Evolutionary conservation across 2,113 vertebrate genomes (phyloP).

Genomic region (Irena cyanogastra): DNA sequence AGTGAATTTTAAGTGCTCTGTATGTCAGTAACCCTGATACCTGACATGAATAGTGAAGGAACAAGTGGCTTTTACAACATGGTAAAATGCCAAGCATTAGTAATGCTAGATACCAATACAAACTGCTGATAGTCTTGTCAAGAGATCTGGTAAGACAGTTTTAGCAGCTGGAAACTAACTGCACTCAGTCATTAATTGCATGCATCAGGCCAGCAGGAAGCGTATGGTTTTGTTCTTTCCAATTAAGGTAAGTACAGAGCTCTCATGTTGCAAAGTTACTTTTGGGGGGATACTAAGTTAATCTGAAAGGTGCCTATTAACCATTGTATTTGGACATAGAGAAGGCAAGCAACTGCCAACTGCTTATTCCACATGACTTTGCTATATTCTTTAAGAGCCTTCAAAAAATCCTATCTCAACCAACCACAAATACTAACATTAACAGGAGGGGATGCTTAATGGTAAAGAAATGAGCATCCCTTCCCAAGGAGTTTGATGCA

Average conservation of each 20-base stretch:
- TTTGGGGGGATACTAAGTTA: not conserved
- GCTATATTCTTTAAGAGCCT: not conserved
- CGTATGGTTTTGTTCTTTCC: not conserved
- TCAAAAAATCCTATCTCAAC: not conserved
- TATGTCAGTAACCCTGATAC: not conserved
- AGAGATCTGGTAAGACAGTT: not conserved
- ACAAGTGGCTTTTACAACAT: not conserved
- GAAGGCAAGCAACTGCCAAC: not conserved
- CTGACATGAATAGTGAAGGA: not conserved
- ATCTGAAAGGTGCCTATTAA: not conserved
- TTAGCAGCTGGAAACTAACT: conserved; percentile 18
- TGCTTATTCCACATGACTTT: not conserved
- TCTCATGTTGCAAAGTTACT: not conserved
- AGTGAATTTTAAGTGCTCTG: not conserved
- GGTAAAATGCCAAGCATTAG: not conserved
- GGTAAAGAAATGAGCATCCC: not conserved
- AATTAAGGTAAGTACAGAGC: conserved; percentile 32
- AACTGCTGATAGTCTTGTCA: not conserved
- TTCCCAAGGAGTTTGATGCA: not conserved
- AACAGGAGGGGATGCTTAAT: not conserved
- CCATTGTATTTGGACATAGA: not conserved
- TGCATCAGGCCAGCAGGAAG: not conserved
- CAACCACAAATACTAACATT: not conserved
- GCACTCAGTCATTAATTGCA: conserved; percentile 14
- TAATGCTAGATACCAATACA: not conserved